These are phyloP conservation scores for Myopa testacea DNA, from an alignment of 2,888 invertebrate species.

Conservation along the genomic window DNA sequence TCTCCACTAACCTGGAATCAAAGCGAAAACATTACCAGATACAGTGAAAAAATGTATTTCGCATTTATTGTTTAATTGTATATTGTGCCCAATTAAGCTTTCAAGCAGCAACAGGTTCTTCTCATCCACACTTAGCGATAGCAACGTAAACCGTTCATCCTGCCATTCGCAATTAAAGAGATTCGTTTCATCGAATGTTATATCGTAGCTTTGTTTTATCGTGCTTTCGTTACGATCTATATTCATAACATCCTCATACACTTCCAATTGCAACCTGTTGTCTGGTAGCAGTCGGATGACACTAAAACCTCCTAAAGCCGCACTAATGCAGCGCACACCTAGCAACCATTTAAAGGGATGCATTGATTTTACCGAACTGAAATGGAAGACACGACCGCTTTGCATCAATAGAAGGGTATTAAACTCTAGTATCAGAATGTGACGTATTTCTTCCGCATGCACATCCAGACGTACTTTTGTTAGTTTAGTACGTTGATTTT, in stretches of 20 bases:
- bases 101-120: slow-evolving; percentile 57
- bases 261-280: slow-evolving; percentile 54
- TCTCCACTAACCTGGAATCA: slow-evolving; percentile 47
- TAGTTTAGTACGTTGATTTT: slow-evolving; percentile 51
- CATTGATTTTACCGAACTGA: slow-evolving; percentile 62
- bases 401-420: slow-evolving; percentile 62
- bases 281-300: slow-evolving; percentile 54
- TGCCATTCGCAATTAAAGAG: slow-evolving; percentile 61
- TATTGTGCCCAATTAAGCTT: slow-evolving; percentile 47
- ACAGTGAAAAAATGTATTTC: slow-evolving; percentile 62
- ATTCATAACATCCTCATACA: slow-evolving; percentile 58
- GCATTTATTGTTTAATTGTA: slow-evolving; percentile 41
- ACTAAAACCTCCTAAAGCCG: slow-evolving; percentile 57
- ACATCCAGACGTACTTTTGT: slow-evolving; percentile 56
- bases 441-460: slow-evolving; percentile 44
- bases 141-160: slow-evolving; percentile 57
- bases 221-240: slow-evolving; percentile 51
- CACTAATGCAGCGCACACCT: slow-evolving; percentile 58
- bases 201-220: slow-evolving; percentile 55
- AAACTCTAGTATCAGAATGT: slow-evolving; percentile 60
- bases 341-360: slow-evolving; percentile 58
- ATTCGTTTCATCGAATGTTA: slow-evolving; percentile 62
- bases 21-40: slow-evolving; percentile 58
- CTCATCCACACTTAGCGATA: slow-evolving; percentile 50
- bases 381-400: slow-evolving; percentile 62